Evolutionary conservation across 2,113 vertebrate species (phyloP).

Genomic region (Thamnophis sirtalis): DNA sequence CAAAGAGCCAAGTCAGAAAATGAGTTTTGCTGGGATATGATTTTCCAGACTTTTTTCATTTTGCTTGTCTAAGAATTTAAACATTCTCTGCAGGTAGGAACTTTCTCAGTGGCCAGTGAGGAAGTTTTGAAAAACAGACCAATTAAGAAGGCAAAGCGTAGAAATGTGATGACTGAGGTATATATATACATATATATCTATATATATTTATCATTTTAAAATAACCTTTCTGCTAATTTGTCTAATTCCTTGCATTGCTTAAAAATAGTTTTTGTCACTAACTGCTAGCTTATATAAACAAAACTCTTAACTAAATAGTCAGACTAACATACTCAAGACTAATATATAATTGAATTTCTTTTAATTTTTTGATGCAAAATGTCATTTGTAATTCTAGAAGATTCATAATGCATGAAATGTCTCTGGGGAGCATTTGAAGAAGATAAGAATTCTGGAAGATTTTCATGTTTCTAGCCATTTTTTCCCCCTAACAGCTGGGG

Average conservation of each 20-base stretch:
- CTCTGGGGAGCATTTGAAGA: not conserved
- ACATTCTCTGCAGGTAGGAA: slow-evolving; percentile 79
- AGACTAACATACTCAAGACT: not conserved
- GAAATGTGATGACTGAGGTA: slow-evolving; percentile 80
- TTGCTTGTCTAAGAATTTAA: not conserved
- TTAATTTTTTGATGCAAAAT: not conserved
- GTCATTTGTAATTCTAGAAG: not conserved
- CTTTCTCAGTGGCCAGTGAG: slow-evolving; percentile 86
- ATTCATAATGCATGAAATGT: not conserved
- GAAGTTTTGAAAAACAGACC: slow-evolving; percentile 90
- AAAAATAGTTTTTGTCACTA: not conserved
- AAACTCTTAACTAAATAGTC: not conserved
- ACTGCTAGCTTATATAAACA: not conserved
- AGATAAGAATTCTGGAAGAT: not conserved
- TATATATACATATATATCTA: not conserved
- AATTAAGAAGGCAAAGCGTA: slow-evolving; percentile 93
- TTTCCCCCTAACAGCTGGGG: not conserved
- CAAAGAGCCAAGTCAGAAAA: not conserved
- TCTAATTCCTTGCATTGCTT: not conserved
- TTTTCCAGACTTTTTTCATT: not conserved
- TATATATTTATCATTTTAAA: not conserved
- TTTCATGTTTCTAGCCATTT: not conserved
- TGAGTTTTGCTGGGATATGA: not conserved
- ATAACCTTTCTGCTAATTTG: not conserved
- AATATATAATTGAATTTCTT: not conserved